Evolutionary conservation across 1,140 invertebrate species (phyloP), one percentile per base, ranked within the genome.

Genomic region (Penaeus indicus): DNA sequence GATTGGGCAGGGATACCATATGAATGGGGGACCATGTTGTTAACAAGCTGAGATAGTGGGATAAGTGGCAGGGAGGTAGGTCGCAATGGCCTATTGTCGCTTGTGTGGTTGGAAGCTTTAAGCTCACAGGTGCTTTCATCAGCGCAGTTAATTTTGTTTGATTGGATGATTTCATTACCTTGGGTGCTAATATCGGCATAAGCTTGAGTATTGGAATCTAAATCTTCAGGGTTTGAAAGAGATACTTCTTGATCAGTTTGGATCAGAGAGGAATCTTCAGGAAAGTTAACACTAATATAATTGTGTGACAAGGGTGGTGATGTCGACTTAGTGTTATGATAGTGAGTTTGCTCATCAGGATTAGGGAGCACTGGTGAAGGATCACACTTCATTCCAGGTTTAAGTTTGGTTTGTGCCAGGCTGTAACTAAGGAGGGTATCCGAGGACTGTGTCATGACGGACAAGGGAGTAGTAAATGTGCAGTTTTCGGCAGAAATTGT

Each of bases 61-160:
- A 84, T 88, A 69, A 88, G 86, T 1, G 81, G 86, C 7, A 88
- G 81, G n/a, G 86, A 88, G 32, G 86, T 84, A 67, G 86, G 86
- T 62, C 86, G 86, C 47, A 82, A 60, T 84, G 86, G 86, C 47
- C 47, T 87, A 75, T 32, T 87, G 78, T 21, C 62, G 13, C 42
- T 62, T 21, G 10, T 42, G 77, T 25, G 38, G 25, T 63, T 72
- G 82, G 82, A 69, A 38, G 42, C 61, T 4, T 64, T 61, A 64
- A 67, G 47, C n/a, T 64, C 47, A 27, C 62, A 79, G 61, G 42
- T 78, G 38, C 18, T 27, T 16, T 22, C 42, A 21, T 16, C 63
- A 32, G 27, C 22, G 54, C 16, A 47, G 32, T 85, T 64, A 61
- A 54, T 77, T 60, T 61, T 61, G 25, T n/a, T 54, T 25, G 21